phyloP scores from a whole-genome alignment of 2,888 invertebrate genomes.

The Sphinx pinastri region DNA sequence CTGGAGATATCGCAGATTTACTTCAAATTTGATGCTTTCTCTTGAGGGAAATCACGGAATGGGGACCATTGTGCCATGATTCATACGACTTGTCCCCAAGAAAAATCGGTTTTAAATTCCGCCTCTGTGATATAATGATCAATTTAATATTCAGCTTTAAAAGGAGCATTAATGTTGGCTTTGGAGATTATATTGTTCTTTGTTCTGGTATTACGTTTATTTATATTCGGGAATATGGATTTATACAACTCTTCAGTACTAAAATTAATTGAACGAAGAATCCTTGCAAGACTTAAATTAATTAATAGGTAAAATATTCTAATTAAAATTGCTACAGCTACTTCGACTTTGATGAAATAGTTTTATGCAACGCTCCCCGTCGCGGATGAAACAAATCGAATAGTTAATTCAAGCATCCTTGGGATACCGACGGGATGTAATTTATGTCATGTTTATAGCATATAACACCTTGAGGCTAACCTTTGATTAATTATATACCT shows the following conservation, averaged over 20 bases:
- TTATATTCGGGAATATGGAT: neutral
- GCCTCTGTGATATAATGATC: constrained; percentile 33
- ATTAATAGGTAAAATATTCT: constrained; percentile 2
- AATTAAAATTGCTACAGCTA: constrained; percentile 13
- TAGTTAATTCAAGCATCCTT: neutral
- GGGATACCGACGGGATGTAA: neutral
- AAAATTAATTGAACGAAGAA: constrained; percentile 11
- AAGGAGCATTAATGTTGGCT: neutral
- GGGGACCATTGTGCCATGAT: constrained; percentile 65
- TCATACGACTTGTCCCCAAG: constrained; percentile 57
- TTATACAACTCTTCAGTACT: neutral
- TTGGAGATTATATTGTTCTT: constrained; percentile 1
- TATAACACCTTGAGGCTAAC: too few relatives aligned
- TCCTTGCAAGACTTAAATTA: neutral
- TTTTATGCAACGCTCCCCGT: neutral
- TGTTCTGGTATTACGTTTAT: neutral
- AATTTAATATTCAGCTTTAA: constrained; percentile 25
- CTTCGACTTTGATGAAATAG: constrained; percentile 7
- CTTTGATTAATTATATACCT: too few relatives aligned
- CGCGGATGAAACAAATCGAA: neutral
- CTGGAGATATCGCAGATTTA: constrained; percentile 78
- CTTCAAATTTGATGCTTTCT: constrained; percentile 78
- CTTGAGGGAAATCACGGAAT: constrained; percentile 77
- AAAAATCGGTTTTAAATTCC: constrained; percentile 47
- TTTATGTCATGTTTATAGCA: too few relatives aligned